Percentiles rank a stretch among this genome's conserved stretches.
These are phyloP conservation scores for Bombus consobrinus DNA, from an alignment of 1,140 invertebrate genomes.

Conservation along the genomic window DNA sequence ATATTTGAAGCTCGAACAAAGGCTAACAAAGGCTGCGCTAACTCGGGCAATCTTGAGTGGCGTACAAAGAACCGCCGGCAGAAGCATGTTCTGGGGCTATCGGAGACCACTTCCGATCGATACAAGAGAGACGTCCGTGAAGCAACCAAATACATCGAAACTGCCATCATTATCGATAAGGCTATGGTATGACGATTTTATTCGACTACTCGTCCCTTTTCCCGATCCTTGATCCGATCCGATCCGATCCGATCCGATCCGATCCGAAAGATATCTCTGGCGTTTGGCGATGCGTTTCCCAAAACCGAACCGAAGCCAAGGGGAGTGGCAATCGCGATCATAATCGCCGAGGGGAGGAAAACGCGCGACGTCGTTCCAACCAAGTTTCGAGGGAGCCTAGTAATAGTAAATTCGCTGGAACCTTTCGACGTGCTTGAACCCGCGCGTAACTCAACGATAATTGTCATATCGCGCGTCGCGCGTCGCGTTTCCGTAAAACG, in stretches of 20 bases:
- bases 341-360: not conserved
- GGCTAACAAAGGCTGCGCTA: conserved; percentile 94
- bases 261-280: no score
- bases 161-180: conserved; percentile 95
- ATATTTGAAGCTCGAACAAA: conserved; percentile 96
- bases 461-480: not conserved
- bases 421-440: no score
- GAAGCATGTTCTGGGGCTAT: conserved; percentile 85
- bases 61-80: conserved; percentile 86
- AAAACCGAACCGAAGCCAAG: not conserved
- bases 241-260: not conserved
- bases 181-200: conserved; percentile 88
- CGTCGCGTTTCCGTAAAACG: not conserved
- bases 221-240: not conserved
- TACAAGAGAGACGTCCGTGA: conserved; percentile 91
- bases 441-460: conserved; percentile 5
- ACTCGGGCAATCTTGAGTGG: conserved; percentile 90
- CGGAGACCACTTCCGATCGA: conserved; percentile 82
- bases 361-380: not conserved
- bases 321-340: not conserved
- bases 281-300: not conserved
- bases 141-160: conserved; percentile 95
- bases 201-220: no score
- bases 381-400: not conserved
- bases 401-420: not conserved